Percentiles rank a stretch among this genome's conserved stretches.
These are phyloP conservation scores for Diprion similis DNA, from an alignment of 1,140 invertebrate genomes.

Conservation along the genomic window DNA sequence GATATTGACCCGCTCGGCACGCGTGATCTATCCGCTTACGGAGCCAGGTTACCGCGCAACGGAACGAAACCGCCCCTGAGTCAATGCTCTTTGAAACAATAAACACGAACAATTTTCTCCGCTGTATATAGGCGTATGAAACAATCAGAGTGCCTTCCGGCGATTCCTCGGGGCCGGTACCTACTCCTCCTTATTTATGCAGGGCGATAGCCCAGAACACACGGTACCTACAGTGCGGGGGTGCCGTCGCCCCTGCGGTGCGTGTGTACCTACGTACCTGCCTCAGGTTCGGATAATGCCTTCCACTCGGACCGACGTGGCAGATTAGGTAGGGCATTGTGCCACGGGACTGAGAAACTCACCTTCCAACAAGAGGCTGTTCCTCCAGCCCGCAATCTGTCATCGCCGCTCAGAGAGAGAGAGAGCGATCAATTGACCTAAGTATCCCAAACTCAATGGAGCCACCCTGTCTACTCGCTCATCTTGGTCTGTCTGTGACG, in stretches of 20 bases:
- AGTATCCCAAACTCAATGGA: too few relatives aligned
- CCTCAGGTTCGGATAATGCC: slow-evolving; percentile 20
- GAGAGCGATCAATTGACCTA: too few relatives aligned
- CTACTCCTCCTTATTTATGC: slow-evolving; percentile 19
- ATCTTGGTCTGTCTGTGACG: too few relatives aligned
- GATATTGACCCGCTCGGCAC: neutral
- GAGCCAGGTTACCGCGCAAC: slow-evolving; percentile 25
- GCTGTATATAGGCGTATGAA: too few relatives aligned
- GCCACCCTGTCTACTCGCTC: too few relatives aligned
- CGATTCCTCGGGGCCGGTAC: neutral
- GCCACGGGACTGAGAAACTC: neutral
- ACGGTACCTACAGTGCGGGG: slow-evolving; percentile 13
- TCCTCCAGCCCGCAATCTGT: neutral
- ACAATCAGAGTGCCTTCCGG: too few relatives aligned
- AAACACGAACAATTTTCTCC: too few relatives aligned
- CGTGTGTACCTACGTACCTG: slow-evolving; percentile 4
- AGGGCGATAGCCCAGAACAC: slow-evolving; percentile 23
- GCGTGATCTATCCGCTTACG: too few relatives aligned
- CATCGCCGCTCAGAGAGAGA: neutral
- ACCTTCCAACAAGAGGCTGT: neutral
- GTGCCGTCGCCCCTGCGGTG: neutral
- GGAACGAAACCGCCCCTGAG: slow-evolving; percentile 24
- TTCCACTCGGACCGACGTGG: slow-evolving; percentile 10
- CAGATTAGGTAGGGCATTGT: slow-evolving; percentile 36
- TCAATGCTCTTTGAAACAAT: too few relatives aligned